Evolutionary conservation across 2,113 vertebrate genomes (phyloP).

Genomic region (Vulpes ferrilata): DNA sequence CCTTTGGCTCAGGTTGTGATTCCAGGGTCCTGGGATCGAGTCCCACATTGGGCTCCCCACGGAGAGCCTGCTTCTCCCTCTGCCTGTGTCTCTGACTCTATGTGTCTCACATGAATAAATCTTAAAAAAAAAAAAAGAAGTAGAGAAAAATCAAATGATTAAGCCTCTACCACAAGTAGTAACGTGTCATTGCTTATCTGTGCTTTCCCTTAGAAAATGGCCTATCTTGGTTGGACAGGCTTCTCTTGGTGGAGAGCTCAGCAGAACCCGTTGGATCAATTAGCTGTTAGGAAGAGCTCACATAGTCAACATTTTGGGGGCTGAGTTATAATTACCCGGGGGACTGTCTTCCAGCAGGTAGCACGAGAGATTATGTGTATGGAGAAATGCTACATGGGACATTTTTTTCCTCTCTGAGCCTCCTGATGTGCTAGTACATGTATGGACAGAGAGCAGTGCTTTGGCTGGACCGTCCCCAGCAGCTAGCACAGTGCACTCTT

Average conservation of each 20-base stretch:
- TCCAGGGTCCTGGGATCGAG: no score
- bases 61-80: no score
- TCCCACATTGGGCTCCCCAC: no score
- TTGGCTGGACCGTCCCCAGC: neutral
- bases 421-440: neutral
- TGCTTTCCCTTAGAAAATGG: constrained; percentile 22
- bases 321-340: neutral
- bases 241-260: constrained; percentile 17
- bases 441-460: neutral
- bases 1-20: no score
- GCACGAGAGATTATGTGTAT: neutral
- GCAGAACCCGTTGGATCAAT: neutral
- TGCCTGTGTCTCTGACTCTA: no score
- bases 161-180: neutral
- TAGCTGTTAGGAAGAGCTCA: neutral
- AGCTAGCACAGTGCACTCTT: neutral
- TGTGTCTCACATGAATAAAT: no score
- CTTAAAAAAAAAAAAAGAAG: neutral
- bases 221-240: neutral
- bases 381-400: neutral
- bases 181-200: neutral
- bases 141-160: constrained; percentile 59
- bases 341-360: neutral
- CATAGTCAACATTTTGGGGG: neutral
- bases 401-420: neutral